A percentile compares a stretch with the other conserved stretches of the same genome.
These are phyloP conservation scores for Cheilosia impressa DNA, from an alignment of 2,888 invertebrate genomes.

Conservation along the genomic window DNA sequence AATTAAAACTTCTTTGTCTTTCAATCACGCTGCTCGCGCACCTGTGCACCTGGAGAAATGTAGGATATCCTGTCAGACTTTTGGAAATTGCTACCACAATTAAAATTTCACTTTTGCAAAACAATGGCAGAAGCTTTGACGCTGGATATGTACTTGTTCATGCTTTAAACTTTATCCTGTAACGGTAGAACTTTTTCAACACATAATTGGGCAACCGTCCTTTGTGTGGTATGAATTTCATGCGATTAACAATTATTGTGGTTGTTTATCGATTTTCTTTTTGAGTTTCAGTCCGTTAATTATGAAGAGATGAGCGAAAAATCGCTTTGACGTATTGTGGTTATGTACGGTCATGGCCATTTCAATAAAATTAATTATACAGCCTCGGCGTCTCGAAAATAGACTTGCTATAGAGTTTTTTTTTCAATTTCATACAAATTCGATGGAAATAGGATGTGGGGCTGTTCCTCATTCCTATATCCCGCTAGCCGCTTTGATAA, in stretches of 20 bases:
- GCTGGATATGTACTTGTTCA: not conserved
- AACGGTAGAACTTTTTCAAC: not conserved
- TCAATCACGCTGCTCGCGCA: too few relatives aligned
- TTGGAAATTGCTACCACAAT: not conserved
- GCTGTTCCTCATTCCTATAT: too few relatives aligned
- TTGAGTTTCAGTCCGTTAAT: conserved; percentile 26
- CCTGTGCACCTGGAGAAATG: not conserved
- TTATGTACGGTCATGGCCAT: not conserved
- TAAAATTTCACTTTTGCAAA: conserved; percentile 4
- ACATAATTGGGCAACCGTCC: conserved; percentile 34
- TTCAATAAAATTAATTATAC: not conserved
- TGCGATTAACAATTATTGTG: conserved; percentile 18
- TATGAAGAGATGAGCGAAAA: not conserved
- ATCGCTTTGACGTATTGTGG: not conserved
- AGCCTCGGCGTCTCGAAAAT: too few relatives aligned
- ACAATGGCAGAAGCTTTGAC: not conserved
- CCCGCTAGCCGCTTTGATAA: too few relatives aligned
- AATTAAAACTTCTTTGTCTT: conserved; percentile 20
- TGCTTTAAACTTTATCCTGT: conserved; percentile 28
- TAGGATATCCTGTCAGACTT: conserved; percentile 23
- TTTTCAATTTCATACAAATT: too few relatives aligned
- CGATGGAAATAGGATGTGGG: too few relatives aligned
- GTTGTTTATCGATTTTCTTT: conserved; percentile 35
- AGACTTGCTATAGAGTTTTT: too few relatives aligned
- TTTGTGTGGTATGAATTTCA: conserved; percentile 19